phyloP scores from a whole-genome alignment of 1,140 invertebrate species.

The Agraylea sexmaculata region DNA sequence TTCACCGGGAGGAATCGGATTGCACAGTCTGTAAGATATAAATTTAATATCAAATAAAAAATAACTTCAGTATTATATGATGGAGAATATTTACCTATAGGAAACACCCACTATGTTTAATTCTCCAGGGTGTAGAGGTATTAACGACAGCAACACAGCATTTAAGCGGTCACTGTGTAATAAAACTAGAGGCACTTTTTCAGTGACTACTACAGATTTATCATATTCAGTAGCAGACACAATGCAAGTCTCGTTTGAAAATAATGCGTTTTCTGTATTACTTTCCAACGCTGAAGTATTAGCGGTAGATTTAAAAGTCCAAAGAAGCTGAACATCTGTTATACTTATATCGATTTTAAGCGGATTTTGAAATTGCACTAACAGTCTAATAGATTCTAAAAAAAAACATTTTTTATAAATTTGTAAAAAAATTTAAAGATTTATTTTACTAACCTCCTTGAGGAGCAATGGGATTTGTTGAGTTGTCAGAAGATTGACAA shows the following conservation, averaged over 20 bases:
- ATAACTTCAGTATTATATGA: constrained; percentile 29
- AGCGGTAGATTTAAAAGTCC: constrained; percentile 46
- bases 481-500: constrained; percentile 50
- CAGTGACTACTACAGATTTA: constrained; percentile 30
- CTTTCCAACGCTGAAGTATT: constrained; percentile 30
- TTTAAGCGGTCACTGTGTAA: constrained; percentile 32
- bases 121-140: constrained; percentile 31
- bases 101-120: constrained; percentile 30
- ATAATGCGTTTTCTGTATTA: constrained; percentile 22
- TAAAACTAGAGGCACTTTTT: constrained; percentile 30
- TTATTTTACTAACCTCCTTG: constrained; percentile 44
- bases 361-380: constrained; percentile 65
- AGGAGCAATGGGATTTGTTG: constrained; percentile 53
- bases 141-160: constrained; percentile 29
- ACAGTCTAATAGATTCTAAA: constrained; percentile 70
- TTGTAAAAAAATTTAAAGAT: constrained; percentile 6
- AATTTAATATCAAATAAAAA: constrained; percentile 18
- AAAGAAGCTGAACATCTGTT: constrained; percentile 65
- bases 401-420: constrained; percentile 21
- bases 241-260: constrained; percentile 31
- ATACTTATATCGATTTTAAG: constrained; percentile 64
- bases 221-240: constrained; percentile 28
- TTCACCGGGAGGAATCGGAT: constrained; percentile 25
- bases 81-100: constrained; percentile 32
- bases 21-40: constrained; percentile 26